A percentile compares a stretch with the other conserved stretches of the same genome.
These are phyloP conservation scores for Drosophila birchii DNA, from an alignment of 2,888 invertebrate genomes.

Conservation along the genomic window DNA sequence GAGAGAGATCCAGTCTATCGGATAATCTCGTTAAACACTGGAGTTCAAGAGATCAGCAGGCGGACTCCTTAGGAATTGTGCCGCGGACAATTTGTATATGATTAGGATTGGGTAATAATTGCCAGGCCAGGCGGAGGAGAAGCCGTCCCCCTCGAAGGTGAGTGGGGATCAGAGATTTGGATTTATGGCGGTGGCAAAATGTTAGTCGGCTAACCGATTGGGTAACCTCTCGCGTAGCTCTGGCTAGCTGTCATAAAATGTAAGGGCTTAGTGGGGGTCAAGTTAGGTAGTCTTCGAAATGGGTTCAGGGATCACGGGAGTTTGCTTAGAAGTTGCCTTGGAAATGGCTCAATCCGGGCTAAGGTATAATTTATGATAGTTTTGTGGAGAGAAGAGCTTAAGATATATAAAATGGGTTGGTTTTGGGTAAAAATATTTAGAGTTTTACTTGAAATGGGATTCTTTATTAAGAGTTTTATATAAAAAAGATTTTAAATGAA, in stretches of 20 bases:
- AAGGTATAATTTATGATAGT: neutral
- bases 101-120: conserved; percentile 42
- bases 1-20: conserved; percentile 19
- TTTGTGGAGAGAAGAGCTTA: neutral
- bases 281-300: conserved; percentile 7
- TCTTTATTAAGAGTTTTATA: neutral
- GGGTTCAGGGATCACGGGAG: conserved; percentile 19
- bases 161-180: conserved; percentile 27
- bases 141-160: conserved; percentile 16
- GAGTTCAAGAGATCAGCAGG: conserved; percentile 69
- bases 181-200: conserved; percentile 29
- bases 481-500: neutral
- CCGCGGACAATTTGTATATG: conserved; percentile 29
- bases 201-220: conserved; percentile 25
- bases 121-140: conserved; percentile 3
- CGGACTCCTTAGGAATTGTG: conserved; percentile 13
- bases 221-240: conserved; percentile 20
- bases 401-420: neutral
- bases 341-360: conserved; percentile 3
- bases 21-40: conserved; percentile 47
- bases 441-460: neutral
- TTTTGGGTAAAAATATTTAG: neutral
- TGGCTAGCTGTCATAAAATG: conserved; percentile 11
- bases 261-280: neutral
- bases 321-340: conserved; percentile 11